These are phyloP conservation scores for Aphodius sticticus DNA, from an alignment of 2,888 invertebrate species.

Conservation along the genomic window DNA sequence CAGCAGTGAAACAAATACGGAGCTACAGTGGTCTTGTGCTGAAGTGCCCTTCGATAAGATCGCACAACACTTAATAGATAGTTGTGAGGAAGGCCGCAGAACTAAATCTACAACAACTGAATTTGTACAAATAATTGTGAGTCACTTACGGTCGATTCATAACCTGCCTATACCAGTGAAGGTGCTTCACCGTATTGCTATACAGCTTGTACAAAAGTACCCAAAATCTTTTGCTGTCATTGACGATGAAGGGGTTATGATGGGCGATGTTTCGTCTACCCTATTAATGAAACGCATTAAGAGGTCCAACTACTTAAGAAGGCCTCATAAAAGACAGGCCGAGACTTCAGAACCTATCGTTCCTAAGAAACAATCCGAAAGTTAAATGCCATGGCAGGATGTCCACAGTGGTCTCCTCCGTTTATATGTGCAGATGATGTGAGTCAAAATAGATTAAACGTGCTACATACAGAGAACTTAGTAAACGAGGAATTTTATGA, in stretches of 20 bases:
- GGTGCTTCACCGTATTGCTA: neutral
- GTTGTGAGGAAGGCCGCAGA: too few relatives aligned
- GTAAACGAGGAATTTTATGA: conserved; percentile 4
- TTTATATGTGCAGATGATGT: conserved; percentile 4
- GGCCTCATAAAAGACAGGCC: neutral
- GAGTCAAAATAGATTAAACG: neutral
- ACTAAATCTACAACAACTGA: too few relatives aligned
- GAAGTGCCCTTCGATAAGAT: too few relatives aligned
- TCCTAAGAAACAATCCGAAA: neutral
- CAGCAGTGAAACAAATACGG: too few relatives aligned
- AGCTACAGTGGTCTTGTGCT: too few relatives aligned
- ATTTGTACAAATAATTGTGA: too few relatives aligned
- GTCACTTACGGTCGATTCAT: neutral
- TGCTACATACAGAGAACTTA: neutral
- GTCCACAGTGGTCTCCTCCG: neutral
- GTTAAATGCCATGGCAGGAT: neutral
- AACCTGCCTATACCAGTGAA: neutral
- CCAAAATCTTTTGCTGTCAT: neutral
- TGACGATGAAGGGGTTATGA: neutral
- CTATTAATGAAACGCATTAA: neutral
- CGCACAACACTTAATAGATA: too few relatives aligned
- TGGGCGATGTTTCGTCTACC: neutral
- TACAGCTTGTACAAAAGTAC: neutral
- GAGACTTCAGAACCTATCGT: neutral
- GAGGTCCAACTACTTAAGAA: neutral